phyloP scores from a whole-genome alignment of 1,140 invertebrate species.

The Halictus rubicundus region DNA sequence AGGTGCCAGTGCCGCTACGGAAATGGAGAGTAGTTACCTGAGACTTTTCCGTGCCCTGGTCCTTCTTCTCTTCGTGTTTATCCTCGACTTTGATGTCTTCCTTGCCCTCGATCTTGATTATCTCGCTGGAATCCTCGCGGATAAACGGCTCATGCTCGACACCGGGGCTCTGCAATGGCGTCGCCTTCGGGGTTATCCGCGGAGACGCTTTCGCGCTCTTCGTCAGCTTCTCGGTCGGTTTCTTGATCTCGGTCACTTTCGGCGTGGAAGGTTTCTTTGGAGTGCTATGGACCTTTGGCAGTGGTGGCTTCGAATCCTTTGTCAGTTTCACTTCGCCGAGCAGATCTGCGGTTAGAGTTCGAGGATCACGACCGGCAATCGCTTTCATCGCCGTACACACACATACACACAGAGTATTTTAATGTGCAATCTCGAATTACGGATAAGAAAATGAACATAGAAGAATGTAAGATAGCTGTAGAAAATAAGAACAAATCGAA shows the following conservation, averaged over 20 bases:
- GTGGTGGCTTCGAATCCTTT: conserved; percentile 80
- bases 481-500: too few species aligned
- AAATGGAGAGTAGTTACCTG: conserved; percentile 58
- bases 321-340: conserved; percentile 70
- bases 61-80: conserved; percentile 76
- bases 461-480: not conserved
- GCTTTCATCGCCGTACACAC: not conserved
- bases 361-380: too few species aligned
- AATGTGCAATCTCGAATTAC: conserved; percentile 76
- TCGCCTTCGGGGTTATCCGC: conserved; percentile 80
- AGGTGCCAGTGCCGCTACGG: too few species aligned
- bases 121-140: conserved; percentile 74
- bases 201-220: conserved; percentile 79
- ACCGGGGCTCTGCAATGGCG: conserved; percentile 82
- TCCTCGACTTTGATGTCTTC: conserved; percentile 62
- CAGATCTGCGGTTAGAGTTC: conserved; percentile 61
- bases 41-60: conserved; percentile 73
- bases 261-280: conserved; percentile 78
- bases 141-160: conserved; percentile 77
- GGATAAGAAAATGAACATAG: conserved; percentile 20
- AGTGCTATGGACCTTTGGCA: conserved; percentile 80
- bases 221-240: conserved; percentile 74
- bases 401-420: too few species aligned
- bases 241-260: conserved; percentile 73
- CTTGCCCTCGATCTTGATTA: conserved; percentile 76